phyloP scores from a whole-genome alignment of 2,113 vertebrate species.

The Hemiscyllium ocellatum region DNA sequence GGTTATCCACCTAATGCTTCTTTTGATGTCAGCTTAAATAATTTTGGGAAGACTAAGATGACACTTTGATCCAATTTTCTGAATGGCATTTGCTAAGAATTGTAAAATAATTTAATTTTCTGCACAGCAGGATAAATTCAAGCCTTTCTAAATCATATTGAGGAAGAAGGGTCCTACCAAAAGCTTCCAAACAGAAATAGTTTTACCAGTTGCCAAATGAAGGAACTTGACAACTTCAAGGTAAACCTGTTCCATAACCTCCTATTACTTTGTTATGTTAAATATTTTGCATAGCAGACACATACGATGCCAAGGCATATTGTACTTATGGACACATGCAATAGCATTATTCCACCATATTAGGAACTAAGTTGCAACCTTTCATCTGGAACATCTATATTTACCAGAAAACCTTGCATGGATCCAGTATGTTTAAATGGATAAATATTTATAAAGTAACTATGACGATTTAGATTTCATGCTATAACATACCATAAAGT shows the following conservation, averaged over 20 bases:
- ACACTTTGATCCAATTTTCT: conserved; percentile 37
- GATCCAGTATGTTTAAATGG: not conserved
- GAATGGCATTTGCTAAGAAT: conserved; percentile 31
- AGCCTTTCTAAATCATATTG: conserved; percentile 31
- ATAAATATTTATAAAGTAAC: conserved; percentile 15
- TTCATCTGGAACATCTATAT: not conserved
- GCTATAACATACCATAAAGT: not conserved
- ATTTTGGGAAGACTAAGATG: conserved; percentile 28
- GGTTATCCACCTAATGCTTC: conserved; percentile 34
- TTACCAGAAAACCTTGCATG: not conserved
- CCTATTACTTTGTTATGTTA: too few relatives aligned
- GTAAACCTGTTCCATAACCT: too few relatives aligned
- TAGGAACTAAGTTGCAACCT: conserved; percentile 10
- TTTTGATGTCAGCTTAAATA: conserved; percentile 37
- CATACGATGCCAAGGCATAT: not conserved
- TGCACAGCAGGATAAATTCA: conserved; percentile 36
- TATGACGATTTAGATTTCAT: conserved; percentile 9
- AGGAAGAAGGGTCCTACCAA: conserved; percentile 21
- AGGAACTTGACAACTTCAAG: not conserved
- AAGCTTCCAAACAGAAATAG: conserved; percentile 17
- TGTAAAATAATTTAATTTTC: conserved; percentile 37
- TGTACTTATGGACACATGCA: not conserved
- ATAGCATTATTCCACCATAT: not conserved
- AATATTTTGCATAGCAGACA: not conserved
- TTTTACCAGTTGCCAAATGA: not conserved